Conservation (phyloP, 1,140 invertebrate species). For the Cherax quadricarinatus region DNA sequence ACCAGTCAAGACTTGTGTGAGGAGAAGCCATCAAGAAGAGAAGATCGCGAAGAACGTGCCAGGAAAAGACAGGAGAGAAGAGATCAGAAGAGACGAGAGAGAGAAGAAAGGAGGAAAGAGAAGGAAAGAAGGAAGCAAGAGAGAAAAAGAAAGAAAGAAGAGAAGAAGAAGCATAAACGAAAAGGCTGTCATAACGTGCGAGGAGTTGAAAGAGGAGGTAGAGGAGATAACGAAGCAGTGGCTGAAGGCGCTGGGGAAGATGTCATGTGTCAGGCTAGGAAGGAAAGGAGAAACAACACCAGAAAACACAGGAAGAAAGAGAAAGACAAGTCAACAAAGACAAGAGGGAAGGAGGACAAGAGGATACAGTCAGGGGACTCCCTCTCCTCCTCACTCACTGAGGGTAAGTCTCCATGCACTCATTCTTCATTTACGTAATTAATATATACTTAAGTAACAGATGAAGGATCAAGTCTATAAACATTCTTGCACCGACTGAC, state of each 20-base stretch:
- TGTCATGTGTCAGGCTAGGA: not conserved
- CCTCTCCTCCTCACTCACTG: not conserved
- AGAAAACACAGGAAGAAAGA: not conserved
- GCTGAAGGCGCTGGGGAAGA: not conserved
- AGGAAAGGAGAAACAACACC: not conserved
- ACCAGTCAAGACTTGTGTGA: not conserved
- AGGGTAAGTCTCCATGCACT: not conserved
- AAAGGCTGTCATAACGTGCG: not conserved
- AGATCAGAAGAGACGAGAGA: not conserved
- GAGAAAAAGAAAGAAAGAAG: conserved; percentile 2
- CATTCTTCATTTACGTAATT: no score
- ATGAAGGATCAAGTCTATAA: no score
- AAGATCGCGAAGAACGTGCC: not conserved
- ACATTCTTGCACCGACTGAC: no score
- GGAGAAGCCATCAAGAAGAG: not conserved
- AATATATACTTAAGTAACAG: no score
- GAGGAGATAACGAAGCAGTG: not conserved
- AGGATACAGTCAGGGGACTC: not conserved
- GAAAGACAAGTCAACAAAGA: not conserved
- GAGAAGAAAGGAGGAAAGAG: not conserved
- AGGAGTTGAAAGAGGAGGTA: not conserved
- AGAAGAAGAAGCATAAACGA: not conserved
- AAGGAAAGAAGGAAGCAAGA: not conserved
- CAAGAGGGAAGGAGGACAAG: not conserved
- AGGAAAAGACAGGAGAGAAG: not conserved